Percentiles rank a stretch among this genome's conserved stretches.
Conservation (phyloP, 2,888 invertebrate species). For the Nemotelus pantherinus region DNA sequence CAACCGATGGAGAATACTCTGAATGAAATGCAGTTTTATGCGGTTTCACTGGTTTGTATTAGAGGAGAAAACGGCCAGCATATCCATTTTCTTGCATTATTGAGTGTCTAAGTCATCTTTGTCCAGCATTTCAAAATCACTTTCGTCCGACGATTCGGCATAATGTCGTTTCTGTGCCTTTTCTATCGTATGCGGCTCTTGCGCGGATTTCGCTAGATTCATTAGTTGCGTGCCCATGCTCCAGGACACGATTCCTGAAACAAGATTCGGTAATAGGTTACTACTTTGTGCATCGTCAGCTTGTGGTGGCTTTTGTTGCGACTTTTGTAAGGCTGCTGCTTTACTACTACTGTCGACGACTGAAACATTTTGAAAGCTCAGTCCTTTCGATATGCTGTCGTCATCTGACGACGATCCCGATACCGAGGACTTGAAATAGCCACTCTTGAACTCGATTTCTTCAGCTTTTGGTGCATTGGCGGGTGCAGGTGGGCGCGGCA, state of each 20-base stretch:
- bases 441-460: conserved; percentile 59
- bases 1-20: background rate
- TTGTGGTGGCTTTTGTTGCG: conserved; percentile 45
- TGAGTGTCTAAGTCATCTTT: conserved; percentile 57
- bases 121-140: conserved; percentile 64
- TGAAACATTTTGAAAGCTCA: conserved; percentile 60
- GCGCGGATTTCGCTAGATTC: conserved; percentile 23
- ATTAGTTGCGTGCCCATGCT: conserved; percentile 47
- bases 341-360: conserved; percentile 52
- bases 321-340: background rate
- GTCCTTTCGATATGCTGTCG: conserved; percentile 62
- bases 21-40: conserved; percentile 24
- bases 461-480: conserved; percentile 34
- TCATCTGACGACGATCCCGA: conserved; percentile 63
- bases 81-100: conserved; percentile 24
- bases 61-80: background rate
- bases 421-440: conserved; percentile 62
- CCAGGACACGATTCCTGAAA: conserved; percentile 59
- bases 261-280: conserved; percentile 56
- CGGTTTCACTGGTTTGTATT: conserved; percentile 16
- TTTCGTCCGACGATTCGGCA: conserved; percentile 58
- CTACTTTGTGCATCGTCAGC: conserved; percentile 15
- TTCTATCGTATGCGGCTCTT: conserved; percentile 42
- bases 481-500: conserved; percentile 23
- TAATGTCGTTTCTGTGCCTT: conserved; percentile 17